Base-by-base conservation (phyloP, 2,113 vertebrate genomes). In the Hippocampus mohnikei region DNA sequence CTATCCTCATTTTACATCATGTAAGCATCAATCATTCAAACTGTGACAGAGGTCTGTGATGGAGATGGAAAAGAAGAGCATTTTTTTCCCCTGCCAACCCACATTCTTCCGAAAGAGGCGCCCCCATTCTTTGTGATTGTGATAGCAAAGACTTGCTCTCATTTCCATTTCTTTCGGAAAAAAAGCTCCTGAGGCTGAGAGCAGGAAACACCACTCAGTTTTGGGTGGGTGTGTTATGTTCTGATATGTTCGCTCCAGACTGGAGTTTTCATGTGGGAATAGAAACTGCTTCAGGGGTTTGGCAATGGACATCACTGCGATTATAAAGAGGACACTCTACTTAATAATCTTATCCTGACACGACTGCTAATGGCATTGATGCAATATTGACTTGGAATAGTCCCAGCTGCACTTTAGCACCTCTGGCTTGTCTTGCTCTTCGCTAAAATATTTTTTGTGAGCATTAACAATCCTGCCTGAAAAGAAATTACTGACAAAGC, bases 291-390 rank as follows among this genome's bases (percentile, higher is more conserved):
- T 25, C 41, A 37, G 79, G 37, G 61, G 67, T 66, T 80, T 76
- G 61, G 80, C 2, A 15, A 55, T 27, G 59, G 70, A 44, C 79
- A 78, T 79, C 79, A 80, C 66, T 68, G 76, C 46, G 52, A 65
- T 65, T 46, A 65, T 65, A 76, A 82, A 82, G 67, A 84, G 66
- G 75, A 84, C 73, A 62, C 75, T 77, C 67, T 66, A 72, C 75
- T 59, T 40, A 60, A 65, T 84, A 79, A 85, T 88, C 77, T 75
- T 66, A 77, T 83, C 78, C 50, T 72, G 66, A 63, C 75, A 71
- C 63, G 66, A 48, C 75, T 62, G 71, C 63, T 87, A 78, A 88
- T 83, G 76, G 80, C 72, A 80, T 80, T 83, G 80, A 83, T 80
- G 76, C 66, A 78, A 67, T 81, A 85, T 87, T 81, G 84, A 85